Evolutionary conservation across 2,888 invertebrate species (phyloP), one percentile per base, ranked within the genome.

Genomic region (Pelosia muscerda): DNA sequence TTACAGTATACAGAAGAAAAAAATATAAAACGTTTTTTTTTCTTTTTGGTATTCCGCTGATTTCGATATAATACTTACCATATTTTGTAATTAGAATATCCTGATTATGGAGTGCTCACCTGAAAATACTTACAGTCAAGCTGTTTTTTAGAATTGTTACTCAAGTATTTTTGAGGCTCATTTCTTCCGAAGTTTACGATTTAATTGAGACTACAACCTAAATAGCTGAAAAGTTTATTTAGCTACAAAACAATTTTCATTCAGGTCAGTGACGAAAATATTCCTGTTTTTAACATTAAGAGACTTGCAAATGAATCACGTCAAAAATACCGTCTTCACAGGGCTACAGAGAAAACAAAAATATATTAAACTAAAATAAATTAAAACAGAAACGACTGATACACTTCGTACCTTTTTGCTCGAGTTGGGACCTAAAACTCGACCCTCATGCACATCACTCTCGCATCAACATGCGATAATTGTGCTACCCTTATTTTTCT

Each of bases 1-100:
- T 66, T 65, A 31, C 63, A 73, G 62, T 65, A 65, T 56, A 49
- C 53, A 78, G 31, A 22, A 63, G 19, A n/a, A 8, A 19, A 49
- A 49, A 6, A n/a, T 49, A 1, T 42, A 42, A 19, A 42, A 42
- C 42, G 42, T 49, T 6, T 5, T 19, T 42, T 8, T 8, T 1
- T 19, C 4, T 38, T 38, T 38, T 38, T 38, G 15, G 15, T 15
- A 19, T 42, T 19, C 15, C 42, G 42, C 19, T 42, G 19, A 6
- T 19, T 19, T 19, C 19, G 42, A 1, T 42, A 9, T n/a, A 49
- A 49, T n/a, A 19, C n/a, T n/a, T n/a, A n/a, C 49, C 49, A 49
- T n/a, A 49, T 49, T n/a, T n/a, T 49, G n/a, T 49, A 19, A n/a
- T n/a, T 49, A 19, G n/a, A 49, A n/a, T 19, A 6, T 19, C 19